phyloP scores from a whole-genome alignment of 2,797 vertebrate genomes.

The Scleropages formosus region DNA sequence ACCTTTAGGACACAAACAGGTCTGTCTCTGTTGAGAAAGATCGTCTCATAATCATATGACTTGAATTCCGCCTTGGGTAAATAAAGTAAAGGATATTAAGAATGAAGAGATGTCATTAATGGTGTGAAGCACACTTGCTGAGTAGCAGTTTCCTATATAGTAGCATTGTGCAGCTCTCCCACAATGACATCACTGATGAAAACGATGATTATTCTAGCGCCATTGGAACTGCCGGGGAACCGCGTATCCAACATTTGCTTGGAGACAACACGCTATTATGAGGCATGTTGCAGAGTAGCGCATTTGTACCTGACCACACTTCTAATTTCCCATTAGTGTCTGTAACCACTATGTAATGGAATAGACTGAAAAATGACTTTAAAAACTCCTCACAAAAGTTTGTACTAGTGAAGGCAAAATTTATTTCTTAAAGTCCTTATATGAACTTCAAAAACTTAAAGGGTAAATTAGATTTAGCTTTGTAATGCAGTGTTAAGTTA shows the following conservation, averaged over 20 bases:
- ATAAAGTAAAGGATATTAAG: no score
- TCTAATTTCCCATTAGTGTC: background rate
- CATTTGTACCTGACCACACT: background rate
- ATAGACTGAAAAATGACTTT: slow-evolving; percentile 33
- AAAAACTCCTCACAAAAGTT: slow-evolving; percentile 45
- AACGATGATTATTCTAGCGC: background rate
- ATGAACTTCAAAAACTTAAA: slow-evolving; percentile 66
- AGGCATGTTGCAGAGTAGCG: no score
- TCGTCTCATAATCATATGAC: no score
- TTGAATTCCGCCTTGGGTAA: no score
- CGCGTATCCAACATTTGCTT: background rate
- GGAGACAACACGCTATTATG: background rate
- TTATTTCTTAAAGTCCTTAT: slow-evolving; percentile 47
- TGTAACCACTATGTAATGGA: slow-evolving; percentile 11
- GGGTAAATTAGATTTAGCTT: slow-evolving; percentile 63
- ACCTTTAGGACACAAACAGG: no score
- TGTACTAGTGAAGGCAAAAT: slow-evolving; percentile 43
- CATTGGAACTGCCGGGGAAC: background rate
- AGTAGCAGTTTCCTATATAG: no score
- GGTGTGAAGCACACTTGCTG: no score
- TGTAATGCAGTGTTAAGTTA: slow-evolving; percentile 60
- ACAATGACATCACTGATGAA: background rate
- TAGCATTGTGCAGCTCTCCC: background rate
- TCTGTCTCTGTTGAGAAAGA: no score
- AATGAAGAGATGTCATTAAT: no score